phyloP scores from a whole-genome alignment of 2,113 vertebrate genomes.

The Hydrochoerus hydrochaeris region DNA sequence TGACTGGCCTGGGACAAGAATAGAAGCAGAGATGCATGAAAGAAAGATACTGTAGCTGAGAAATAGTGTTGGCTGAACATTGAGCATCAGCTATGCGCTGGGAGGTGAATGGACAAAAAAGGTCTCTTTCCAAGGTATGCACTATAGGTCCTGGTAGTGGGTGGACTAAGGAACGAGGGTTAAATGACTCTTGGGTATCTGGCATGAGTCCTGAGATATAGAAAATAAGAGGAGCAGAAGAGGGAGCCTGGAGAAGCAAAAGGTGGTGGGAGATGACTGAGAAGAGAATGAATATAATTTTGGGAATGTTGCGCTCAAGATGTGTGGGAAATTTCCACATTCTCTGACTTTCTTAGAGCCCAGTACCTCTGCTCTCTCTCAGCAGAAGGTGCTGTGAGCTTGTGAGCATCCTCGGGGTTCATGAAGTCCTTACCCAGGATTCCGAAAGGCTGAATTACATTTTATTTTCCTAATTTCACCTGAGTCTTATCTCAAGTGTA shows the following conservation, averaged over 20 bases:
- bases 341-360: neutral
- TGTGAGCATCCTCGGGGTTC: neutral
- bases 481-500: neutral
- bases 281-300: neutral
- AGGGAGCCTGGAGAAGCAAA: neutral
- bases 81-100: neutral
- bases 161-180: neutral
- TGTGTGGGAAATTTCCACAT: neutral
- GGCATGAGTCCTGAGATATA: neutral
- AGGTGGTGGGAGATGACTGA: neutral
- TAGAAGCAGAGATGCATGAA: neutral
- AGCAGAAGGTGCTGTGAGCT: neutral
- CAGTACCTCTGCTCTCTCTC: neutral
- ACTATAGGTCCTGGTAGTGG: neutral
- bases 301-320: neutral
- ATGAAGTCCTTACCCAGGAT: neutral
- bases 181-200: neutral
- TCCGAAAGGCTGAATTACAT: neutral
- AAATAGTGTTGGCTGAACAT: neutral
- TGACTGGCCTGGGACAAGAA: neutral
- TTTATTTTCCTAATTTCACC: constrained; percentile 14
- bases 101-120: neutral
- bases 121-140: neutral
- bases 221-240: neutral
- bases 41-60: neutral